Percentiles rank a stretch among this genome's conserved stretches.
phyloP scores from a whole-genome alignment of 2,797 vertebrate species.

The Rhinophrynus dorsalis region DNA sequence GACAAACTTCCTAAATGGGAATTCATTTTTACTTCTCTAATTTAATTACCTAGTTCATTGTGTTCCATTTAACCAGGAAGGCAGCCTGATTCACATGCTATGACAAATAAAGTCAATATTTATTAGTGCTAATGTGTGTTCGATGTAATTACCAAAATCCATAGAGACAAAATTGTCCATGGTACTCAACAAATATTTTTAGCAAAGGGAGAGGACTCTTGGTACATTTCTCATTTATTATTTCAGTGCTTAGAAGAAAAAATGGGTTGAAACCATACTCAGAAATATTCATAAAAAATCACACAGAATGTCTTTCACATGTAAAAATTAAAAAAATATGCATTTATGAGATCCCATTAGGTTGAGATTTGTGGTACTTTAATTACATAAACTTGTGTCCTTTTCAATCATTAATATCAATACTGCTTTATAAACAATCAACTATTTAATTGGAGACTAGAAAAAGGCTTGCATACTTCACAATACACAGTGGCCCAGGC shows the following conservation, averaged over 20 bases:
- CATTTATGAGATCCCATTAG: background rate
- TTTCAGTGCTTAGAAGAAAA: slow-evolving; percentile 1
- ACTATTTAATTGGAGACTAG: too few relatives aligned
- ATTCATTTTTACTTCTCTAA: slow-evolving; percentile 69
- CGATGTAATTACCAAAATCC: slow-evolving; percentile 53
- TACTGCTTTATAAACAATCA: too few relatives aligned
- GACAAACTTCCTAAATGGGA: slow-evolving; percentile 67
- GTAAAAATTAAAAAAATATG: background rate
- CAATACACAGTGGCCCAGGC: too few relatives aligned
- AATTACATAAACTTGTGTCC: too few relatives aligned
- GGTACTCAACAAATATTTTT: slow-evolving; percentile 31
- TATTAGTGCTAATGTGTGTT: slow-evolving; percentile 60
- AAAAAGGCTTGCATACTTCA: too few relatives aligned
- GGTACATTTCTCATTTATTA: slow-evolving; percentile 18
- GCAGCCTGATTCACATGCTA: slow-evolving; percentile 43
- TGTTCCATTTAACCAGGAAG: slow-evolving; percentile 47
- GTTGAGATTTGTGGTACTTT: too few relatives aligned
- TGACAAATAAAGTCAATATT: slow-evolving; percentile 67
- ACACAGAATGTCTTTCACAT: background rate
- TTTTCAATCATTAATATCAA: too few relatives aligned
- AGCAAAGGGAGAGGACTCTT: slow-evolving; percentile 6
- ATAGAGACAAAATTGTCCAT: slow-evolving; percentile 39
- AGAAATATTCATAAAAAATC: background rate
- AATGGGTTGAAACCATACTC: background rate
- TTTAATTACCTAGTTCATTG: slow-evolving; percentile 67